phyloP scores from a whole-genome alignment of 2,797 vertebrate genomes.

The Bryconaethiops microstoma region DNA sequence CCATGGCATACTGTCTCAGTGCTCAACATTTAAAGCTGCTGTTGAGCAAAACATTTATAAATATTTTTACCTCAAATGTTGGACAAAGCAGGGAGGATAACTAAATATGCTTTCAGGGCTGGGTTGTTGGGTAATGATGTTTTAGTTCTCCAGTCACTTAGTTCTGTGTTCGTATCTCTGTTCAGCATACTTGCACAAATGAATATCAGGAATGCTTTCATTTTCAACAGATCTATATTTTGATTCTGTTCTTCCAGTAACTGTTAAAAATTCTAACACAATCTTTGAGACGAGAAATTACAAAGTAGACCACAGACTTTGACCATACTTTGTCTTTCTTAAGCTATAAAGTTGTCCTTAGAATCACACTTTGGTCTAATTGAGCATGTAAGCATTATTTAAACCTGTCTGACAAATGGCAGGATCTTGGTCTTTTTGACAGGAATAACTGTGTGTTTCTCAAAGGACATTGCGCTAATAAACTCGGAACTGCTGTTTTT shows the following conservation, averaged over 20 bases:
- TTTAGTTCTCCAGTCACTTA: not conserved
- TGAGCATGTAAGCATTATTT: constrained; percentile 23
- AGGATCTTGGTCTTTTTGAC: not conserved
- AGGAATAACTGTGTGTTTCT: constrained; percentile 13
- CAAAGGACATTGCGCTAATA: constrained; percentile 10
- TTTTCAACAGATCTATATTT: not conserved
- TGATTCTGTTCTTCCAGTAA: not conserved
- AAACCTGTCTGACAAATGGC: constrained; percentile 32
- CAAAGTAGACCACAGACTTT: too few species aligned
- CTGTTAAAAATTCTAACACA: not conserved
- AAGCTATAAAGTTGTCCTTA: not conserved
- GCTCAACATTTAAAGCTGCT: not conserved
- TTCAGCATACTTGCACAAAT: too few species aligned
- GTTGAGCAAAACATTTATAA: not conserved
- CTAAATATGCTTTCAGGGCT: not conserved
- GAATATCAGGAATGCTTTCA: too few species aligned
- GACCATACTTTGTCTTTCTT: not conserved
- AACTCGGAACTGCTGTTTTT: constrained; percentile 9
- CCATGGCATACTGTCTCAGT: too few species aligned
- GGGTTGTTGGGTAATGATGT: not conserved
- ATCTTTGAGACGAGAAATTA: too few species aligned
- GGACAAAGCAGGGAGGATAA: rapidly evolving
- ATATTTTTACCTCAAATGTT: not conserved
- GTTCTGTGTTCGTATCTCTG: too few species aligned
- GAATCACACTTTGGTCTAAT: not conserved